These are phyloP conservation scores for Bembecia ichneumoniformis DNA, from an alignment of 2,888 invertebrate genomes.

Conservation along the genomic window DNA sequence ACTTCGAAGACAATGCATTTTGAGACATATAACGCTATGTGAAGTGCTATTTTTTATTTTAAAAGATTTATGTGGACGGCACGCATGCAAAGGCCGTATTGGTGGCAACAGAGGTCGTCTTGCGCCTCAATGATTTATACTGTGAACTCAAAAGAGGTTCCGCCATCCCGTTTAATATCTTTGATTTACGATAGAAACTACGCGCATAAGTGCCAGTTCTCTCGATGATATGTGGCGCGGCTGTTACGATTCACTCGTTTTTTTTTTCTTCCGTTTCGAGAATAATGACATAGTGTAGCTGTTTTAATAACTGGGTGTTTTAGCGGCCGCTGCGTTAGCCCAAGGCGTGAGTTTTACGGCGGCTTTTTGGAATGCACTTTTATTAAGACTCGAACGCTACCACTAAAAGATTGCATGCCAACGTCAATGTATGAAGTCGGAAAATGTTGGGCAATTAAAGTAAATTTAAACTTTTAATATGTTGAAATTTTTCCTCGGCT, in stretches of 20 bases:
- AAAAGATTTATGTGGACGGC: conserved; percentile 49
- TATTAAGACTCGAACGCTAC: conserved; percentile 20
- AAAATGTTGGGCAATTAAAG: conserved; percentile 8
- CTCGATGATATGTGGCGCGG: conserved; percentile 63
- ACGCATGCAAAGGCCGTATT: conserved; percentile 55
- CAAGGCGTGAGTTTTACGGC: conserved; percentile 50
- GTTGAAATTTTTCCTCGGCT: neutral
- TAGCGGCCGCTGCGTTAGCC: conserved; percentile 24
- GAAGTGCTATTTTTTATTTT: conserved; percentile 12
- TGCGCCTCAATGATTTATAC: conserved; percentile 65
- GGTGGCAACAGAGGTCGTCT: conserved; percentile 57
- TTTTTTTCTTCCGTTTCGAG: conserved; percentile 47
- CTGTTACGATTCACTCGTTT: conserved; percentile 60
- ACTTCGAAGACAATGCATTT: neutral
- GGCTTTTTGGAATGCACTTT: conserved; percentile 48
- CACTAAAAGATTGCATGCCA: conserved; percentile 28
- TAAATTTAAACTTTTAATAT: neutral
- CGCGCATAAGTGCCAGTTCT: conserved; percentile 64
- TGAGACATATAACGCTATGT: neutral
- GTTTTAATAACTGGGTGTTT: conserved; percentile 54
- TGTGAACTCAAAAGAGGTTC: conserved; percentile 71
- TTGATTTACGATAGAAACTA: conserved; percentile 72
- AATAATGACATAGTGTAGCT: conserved; percentile 65
- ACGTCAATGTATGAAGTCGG: conserved; percentile 15
- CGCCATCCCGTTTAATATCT: conserved; percentile 70